phyloP scores from a whole-genome alignment of 2,113 vertebrate genomes.

The Dipodomys merriami region DNA sequence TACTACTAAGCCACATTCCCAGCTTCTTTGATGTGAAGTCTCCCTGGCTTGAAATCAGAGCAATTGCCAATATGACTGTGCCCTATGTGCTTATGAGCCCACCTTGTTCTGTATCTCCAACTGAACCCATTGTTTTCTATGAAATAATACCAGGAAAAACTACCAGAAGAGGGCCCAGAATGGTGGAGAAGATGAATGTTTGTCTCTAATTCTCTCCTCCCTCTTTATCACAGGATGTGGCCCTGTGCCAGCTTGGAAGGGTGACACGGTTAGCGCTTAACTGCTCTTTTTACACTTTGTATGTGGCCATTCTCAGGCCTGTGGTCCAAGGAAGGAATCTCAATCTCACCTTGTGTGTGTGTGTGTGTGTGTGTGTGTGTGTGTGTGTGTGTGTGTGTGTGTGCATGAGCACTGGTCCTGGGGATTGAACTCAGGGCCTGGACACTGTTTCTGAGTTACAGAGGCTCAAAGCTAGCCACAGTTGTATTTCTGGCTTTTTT shows the following conservation, averaged over 20 bases:
- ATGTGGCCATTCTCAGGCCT: background rate
- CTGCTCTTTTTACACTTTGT: background rate
- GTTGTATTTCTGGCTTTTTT: too few relatives aligned
- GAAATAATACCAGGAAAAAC: background rate
- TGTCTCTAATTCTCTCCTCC: background rate
- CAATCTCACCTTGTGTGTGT: too few relatives aligned
- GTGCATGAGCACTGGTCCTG: too few relatives aligned
- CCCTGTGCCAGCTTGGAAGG: background rate
- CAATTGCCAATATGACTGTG: background rate
- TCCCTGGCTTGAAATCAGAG: background rate
- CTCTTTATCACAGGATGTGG: background rate
- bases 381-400: too few relatives aligned
- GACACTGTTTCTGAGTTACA: too few relatives aligned
- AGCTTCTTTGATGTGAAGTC: background rate
- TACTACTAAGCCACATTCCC: too few relatives aligned
- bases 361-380: too few relatives aligned
- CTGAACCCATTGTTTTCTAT: background rate
- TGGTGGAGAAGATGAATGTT: background rate
- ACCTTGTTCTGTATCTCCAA: background rate
- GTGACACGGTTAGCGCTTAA: background rate
- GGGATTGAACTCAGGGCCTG: too few relatives aligned
- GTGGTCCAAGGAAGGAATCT: background rate
- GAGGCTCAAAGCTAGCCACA: too few relatives aligned
- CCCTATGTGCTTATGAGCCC: background rate
- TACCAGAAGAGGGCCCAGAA: background rate